phyloP scores from a whole-genome alignment of 92 coral and sea anemone genomes.

The Paramuricea clavata region DNA sequence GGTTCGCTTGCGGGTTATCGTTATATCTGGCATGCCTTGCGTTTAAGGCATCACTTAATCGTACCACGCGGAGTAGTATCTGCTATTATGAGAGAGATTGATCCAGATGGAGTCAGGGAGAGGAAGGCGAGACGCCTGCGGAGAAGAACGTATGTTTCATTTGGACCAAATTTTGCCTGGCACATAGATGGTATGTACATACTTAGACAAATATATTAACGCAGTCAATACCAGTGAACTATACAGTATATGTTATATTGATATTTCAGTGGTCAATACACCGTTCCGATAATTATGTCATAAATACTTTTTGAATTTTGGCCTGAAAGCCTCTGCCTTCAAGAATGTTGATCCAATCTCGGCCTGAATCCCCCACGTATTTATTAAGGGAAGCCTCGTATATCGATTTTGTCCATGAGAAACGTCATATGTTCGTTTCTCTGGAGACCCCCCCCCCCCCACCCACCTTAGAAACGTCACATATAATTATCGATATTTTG shows the following conservation, averaged over 20 bases:
- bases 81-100: slow-evolving; percentile 10
- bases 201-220: neutral
- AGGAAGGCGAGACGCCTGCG: slow-evolving; percentile 30
- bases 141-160: slow-evolving; percentile 33
- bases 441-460: too few species aligned
- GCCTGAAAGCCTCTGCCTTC: neutral
- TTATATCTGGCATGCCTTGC: slow-evolving; percentile 55
- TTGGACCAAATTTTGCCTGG: slow-evolving; percentile 63
- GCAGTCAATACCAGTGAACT: too few species aligned
- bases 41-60: slow-evolving; percentile 36
- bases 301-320: too few species aligned
- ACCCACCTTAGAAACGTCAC: too few species aligned
- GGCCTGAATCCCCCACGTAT: neutral
- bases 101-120: slow-evolving; percentile 54
- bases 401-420: too few species aligned
- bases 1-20: slow-evolving; percentile 52
- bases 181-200: slow-evolving; percentile 53
- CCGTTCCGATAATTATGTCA: neutral
- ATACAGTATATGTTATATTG: too few species aligned
- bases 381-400: too few species aligned
- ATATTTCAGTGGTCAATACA: too few species aligned
- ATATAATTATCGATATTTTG: too few species aligned
- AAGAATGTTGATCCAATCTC: neutral
- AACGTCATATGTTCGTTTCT: too few species aligned
- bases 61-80: slow-evolving; percentile 4